Percentiles rank a stretch among this genome's conserved stretches.
Conservation (phyloP, 2,797 vertebrate genomes). For the Coracias cyanogaster region DNA sequence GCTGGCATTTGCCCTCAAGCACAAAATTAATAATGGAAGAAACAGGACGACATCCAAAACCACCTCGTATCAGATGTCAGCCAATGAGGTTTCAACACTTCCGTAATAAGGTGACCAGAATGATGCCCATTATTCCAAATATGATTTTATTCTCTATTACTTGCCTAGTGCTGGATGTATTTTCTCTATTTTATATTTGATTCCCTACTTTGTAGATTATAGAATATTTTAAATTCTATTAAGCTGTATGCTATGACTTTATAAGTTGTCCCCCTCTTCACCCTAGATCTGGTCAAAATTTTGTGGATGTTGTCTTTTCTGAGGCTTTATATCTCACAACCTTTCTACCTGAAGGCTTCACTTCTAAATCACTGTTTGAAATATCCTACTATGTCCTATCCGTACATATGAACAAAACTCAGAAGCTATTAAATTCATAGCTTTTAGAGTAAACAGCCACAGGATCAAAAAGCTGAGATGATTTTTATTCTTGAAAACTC, state of each 20-base stretch:
- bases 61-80: slow-evolving; percentile 66
- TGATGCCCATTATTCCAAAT: slow-evolving; percentile 70
- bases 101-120: slow-evolving; percentile 73
- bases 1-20: slow-evolving; percentile 80
- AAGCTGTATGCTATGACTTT: slow-evolving; percentile 14
- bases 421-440: background rate
- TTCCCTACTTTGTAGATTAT: slow-evolving; percentile 6
- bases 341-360: slow-evolving; percentile 21
- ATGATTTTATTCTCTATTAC: slow-evolving; percentile 54
- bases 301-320: background rate
- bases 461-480: background rate
- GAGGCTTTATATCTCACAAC: background rate
- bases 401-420: background rate
- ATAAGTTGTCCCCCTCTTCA: background rate
- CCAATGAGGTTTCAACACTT: slow-evolving; percentile 63
- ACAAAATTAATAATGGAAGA: slow-evolving; percentile 83
- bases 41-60: slow-evolving; percentile 72
- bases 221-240: slow-evolving; percentile 51
- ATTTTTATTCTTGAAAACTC: slow-evolving; percentile 4
- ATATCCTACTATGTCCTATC: background rate
- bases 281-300: slow-evolving; percentile 4
- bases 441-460: background rate
- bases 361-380: background rate
- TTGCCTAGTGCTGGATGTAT: slow-evolving; percentile 39
- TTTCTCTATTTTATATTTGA: slow-evolving; percentile 57